phyloP scores from a whole-genome alignment of 1,140 invertebrate genomes.

The Cydia splendana region DNA sequence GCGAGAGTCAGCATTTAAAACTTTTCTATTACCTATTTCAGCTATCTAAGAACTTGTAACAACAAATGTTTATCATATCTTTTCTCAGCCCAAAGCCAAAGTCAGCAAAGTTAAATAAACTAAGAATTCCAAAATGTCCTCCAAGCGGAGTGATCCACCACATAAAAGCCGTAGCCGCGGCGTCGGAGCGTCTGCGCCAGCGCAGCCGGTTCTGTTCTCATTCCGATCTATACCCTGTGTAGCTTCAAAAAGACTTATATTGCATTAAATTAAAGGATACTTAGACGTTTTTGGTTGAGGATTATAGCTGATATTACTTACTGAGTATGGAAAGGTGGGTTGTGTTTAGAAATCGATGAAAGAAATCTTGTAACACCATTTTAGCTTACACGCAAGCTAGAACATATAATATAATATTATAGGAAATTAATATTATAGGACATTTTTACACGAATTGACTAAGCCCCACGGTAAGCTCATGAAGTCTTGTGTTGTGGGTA shows the following conservation, averaged over 20 bases:
- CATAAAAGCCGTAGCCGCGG: conserved; percentile 36
- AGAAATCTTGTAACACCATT: neutral
- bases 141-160: neutral
- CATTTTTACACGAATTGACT: too few species aligned
- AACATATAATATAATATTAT: too few species aligned
- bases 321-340: neutral
- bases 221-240: conserved; percentile 45
- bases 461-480: too few species aligned
- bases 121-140: conserved; percentile 1
- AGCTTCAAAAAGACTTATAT: neutral
- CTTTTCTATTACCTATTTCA: too few species aligned
- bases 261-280: neutral
- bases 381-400: too few species aligned
- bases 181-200: conserved; percentile 57
- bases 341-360: neutral
- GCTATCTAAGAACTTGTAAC: too few species aligned
- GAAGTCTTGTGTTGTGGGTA: too few species aligned
- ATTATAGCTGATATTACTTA: neutral
- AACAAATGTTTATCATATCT: neutral
- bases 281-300: neutral
- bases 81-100: neutral
- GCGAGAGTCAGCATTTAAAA: too few species aligned
- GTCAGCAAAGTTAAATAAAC: conserved; percentile 1
- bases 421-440: too few species aligned
- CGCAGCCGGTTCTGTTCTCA: conserved; percentile 46